Conservation (phyloP, 2,113 vertebrate species). For the Heptranchias perlo region DNA sequence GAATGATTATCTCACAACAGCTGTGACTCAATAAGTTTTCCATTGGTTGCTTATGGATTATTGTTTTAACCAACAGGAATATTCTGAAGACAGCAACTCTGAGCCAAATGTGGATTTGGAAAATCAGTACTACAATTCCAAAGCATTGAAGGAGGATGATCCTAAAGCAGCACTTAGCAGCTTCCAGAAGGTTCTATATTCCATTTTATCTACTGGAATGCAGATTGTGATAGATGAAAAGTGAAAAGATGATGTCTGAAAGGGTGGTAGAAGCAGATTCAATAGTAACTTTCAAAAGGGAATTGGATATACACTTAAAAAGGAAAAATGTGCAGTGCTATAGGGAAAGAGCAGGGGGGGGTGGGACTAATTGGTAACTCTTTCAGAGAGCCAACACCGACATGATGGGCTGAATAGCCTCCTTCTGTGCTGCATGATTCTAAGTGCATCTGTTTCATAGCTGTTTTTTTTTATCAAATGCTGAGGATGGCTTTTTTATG, state of each 20-base stretch:
- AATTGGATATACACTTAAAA: too few species aligned
- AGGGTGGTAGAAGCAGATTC: too few species aligned
- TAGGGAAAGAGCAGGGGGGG: too few species aligned
- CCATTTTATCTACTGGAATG: background rate
- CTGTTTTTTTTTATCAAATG: background rate
- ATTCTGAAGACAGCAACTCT: conserved; percentile 98
- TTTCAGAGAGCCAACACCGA: too few species aligned
- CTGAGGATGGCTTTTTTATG: background rate
- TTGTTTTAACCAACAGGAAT: conserved; percentile 67
- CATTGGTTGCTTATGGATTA: background rate
- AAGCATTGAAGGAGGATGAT: conserved; percentile 98
- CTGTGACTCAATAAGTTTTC: background rate
- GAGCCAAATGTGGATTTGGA: conserved; percentile 98
- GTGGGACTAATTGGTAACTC: too few species aligned
- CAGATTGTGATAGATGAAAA: background rate
- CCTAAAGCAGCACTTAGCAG: conserved; percentile 95
- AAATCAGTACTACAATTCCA: conserved; percentile 99
- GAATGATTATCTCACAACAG: background rate
- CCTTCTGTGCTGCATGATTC: too few species aligned
- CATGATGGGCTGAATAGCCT: too few species aligned
- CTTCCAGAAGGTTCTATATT: conserved; percentile 84
- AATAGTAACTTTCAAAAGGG: too few species aligned
- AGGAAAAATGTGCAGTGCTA: too few species aligned
- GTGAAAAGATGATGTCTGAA: too few species aligned
- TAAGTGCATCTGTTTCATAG: background rate